Conservation (phyloP, 2,113 vertebrate species). For the Laticauda colubrina region DNA sequence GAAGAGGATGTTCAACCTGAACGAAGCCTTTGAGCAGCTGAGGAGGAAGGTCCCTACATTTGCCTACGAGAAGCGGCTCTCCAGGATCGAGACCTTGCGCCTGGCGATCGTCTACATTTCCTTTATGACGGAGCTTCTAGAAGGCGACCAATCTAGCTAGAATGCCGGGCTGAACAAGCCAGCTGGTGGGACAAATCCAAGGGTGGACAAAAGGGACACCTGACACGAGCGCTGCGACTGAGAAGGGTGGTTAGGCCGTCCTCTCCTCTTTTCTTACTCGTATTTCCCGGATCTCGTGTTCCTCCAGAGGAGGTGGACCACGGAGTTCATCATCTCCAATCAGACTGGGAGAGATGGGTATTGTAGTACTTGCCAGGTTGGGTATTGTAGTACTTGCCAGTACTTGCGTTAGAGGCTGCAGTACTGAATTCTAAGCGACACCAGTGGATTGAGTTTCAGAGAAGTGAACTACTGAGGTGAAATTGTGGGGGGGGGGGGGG, state of each 20-base stretch:
- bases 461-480: not conserved
- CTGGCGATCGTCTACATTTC: constrained; percentile 96
- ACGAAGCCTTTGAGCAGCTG: constrained; percentile 87
- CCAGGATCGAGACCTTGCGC: constrained; percentile 92
- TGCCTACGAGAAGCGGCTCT: constrained; percentile 88
- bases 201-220: not conserved
- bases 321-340: not conserved
- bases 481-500: not conserved
- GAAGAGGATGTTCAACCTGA: constrained; percentile 94
- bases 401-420: not conserved
- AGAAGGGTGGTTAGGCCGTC: not conserved
- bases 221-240: not conserved
- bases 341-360: not conserved
- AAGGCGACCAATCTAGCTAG: not conserved
- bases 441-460: not conserved
- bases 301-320: not conserved
- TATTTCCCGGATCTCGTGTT: not conserved
- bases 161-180: not conserved
- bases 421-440: not conserved
- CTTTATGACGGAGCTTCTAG: constrained; percentile 93
- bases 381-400: not conserved
- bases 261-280: not conserved
- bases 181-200: not conserved
- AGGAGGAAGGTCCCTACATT: constrained; percentile 75
- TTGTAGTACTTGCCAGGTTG: not conserved